phyloP scores from a whole-genome alignment of 2,888 invertebrate genomes.

The Chrysolina americana region DNA sequence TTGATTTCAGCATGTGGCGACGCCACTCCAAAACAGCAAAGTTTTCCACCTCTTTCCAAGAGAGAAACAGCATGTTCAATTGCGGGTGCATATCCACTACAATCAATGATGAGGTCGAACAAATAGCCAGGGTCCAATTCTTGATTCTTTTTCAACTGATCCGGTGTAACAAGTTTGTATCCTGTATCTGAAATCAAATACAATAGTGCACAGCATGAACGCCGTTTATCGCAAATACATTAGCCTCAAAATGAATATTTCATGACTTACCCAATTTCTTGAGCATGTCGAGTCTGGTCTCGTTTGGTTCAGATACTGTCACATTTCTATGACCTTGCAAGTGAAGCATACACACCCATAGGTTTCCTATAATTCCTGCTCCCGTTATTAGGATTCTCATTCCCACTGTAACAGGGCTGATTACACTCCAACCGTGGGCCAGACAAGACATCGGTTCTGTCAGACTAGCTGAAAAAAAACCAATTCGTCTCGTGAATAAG shows the following conservation, averaged over 20 bases:
- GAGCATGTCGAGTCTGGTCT: constrained; percentile 70
- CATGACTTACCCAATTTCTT: constrained; percentile 70
- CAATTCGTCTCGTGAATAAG: neutral
- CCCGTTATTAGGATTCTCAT: constrained; percentile 77
- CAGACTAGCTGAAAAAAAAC: constrained; percentile 72
- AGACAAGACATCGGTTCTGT: constrained; percentile 81
- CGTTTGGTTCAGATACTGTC: constrained; percentile 79
- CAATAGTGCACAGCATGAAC: too few relatives aligned
- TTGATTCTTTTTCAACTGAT: constrained; percentile 69
- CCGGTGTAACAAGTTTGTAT: constrained; percentile 73
- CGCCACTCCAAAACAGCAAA: constrained; percentile 80
- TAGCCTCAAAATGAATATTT: neutral
- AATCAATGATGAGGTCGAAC: constrained; percentile 79
- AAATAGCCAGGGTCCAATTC: constrained; percentile 66
- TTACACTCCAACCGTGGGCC: constrained; percentile 78
- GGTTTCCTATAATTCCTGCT: constrained; percentile 82
- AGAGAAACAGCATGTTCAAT: constrained; percentile 76
- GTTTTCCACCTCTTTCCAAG: constrained; percentile 75
- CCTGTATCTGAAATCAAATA: constrained; percentile 72
- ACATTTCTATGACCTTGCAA: constrained; percentile 80
- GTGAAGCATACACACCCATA: constrained; percentile 79
- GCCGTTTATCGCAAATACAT: too few relatives aligned
- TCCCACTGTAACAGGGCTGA: constrained; percentile 76
- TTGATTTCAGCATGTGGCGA: constrained; percentile 71
- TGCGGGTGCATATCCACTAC: constrained; percentile 80